Evolutionary conservation across 2,888 invertebrate genomes (phyloP), one percentile per base, ranked within the genome.

Genomic region (Eilema sororculum): DNA sequence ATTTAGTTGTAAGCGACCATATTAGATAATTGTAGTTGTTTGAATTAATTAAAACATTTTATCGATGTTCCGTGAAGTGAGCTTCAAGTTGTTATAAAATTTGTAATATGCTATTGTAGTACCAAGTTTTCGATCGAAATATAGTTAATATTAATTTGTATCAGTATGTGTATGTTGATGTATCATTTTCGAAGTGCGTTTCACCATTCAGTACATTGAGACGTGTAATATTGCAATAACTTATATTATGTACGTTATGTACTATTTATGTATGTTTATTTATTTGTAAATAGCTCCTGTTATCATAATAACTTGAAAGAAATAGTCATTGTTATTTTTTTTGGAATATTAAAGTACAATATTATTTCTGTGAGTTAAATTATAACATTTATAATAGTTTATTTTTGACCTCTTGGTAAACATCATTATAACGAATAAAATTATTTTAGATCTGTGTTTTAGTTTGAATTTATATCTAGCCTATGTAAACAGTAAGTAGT

Each of bases 141-240:
- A 61, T 69, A 74, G 68, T 76, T 77, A 76, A 69, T 67, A 75
- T 77, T 77, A 69, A 73, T 79, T 77, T 77, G 74, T 73, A 76
- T 70, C 70, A 73, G 9, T 71, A 74, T 66, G 75, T 60, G 28
- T 67, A 74, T 75, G 74, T 78, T 74, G 68, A 77, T 80, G 73
- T 84, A 83, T 79, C 81, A 75, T 79, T 79, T 83, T 78, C 75
- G 69, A 77, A 73, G 80, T 79, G 73, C 69, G 79, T 75, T 77
- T 67, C 67, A 64, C 58, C 46, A 33, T 13, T 75, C 74, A 74
- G 69, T 77, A 80, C 71, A n/a, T 64, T 65, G 63, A 84, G 76
- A 90, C 87, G 89, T 91, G 90, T 91, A 90, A 89, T 84, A 81
- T 74, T 84, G 90, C 91, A 92, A 91, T 91, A 92, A 90, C 86